Conservation (phyloP, 2,113 vertebrate genomes). For the Dromaius novaehollandiae region DNA sequence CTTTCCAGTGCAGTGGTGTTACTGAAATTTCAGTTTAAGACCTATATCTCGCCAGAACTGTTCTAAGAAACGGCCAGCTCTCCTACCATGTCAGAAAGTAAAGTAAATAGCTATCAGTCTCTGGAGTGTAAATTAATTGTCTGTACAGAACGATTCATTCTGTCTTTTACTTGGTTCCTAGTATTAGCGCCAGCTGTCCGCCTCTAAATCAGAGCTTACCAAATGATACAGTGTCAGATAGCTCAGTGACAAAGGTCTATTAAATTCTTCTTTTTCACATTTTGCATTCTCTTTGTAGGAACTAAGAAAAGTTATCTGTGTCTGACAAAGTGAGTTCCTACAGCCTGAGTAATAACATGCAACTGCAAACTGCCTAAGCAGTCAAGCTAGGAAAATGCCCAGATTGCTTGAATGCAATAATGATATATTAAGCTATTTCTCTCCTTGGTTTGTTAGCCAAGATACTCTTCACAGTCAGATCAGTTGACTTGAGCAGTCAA, state of each 20-base stretch:
- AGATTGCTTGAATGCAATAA: conserved; percentile 16
- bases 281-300: conserved; percentile 30
- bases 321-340: conserved; percentile 17
- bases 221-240: background rate
- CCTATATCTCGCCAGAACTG: background rate
- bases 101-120: background rate
- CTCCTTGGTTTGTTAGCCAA: conserved; percentile 46
- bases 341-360: conserved; percentile 13
- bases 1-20: background rate
- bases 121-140: background rate
- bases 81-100: background rate
- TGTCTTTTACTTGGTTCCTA: background rate
- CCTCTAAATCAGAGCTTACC: background rate
- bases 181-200: background rate
- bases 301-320: background rate
- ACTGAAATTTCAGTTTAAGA: background rate
- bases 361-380: conserved; percentile 38
- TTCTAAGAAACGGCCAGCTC: background rate
- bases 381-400: conserved; percentile 34
- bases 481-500: conserved; percentile 2
- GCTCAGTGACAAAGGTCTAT: background rate
- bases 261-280: conserved; percentile 18
- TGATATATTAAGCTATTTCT: conserved; percentile 8
- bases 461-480: background rate
- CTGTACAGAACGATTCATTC: background rate